Evolutionary conservation across 2,113 vertebrate species (phyloP).

Genomic region (Nematolebias whitei): DNA sequence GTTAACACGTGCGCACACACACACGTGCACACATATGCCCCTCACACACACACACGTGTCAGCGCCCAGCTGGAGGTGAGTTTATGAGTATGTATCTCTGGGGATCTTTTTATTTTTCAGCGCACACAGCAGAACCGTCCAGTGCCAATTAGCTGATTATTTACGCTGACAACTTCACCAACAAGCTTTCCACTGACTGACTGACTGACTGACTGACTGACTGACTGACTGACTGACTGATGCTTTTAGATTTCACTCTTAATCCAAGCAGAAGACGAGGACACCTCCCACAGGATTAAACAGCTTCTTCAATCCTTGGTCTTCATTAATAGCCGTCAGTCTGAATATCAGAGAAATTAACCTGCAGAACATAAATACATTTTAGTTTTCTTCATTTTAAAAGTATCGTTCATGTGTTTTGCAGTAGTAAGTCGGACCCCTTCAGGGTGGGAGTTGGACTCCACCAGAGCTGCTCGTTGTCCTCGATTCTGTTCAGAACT

Average conservation of each 20-base stretch:
- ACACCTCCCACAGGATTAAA: no score
- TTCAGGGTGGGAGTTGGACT: no score
- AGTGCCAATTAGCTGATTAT: slow-evolving; percentile 75
- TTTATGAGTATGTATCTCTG: slow-evolving; percentile 53
- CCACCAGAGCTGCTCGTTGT: no score
- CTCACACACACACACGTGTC: slow-evolving; percentile 20
- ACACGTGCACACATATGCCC: slow-evolving; percentile 5
- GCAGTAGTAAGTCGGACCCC: no score
- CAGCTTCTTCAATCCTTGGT: neutral
- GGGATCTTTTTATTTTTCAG: slow-evolving; percentile 79
- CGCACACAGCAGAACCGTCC: slow-evolving; percentile 71
- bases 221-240: slow-evolving; percentile 15
- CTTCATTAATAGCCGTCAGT: slow-evolving; percentile 16
- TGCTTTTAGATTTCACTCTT: no score
- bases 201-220: slow-evolving; percentile 32
- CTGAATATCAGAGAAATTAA: neutral
- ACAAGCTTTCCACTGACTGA: slow-evolving; percentile 32
- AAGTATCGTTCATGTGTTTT: no score
- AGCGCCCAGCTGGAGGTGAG: slow-evolving; percentile 47
- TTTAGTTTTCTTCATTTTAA: no score
- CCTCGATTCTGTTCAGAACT: no score
- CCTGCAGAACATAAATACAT: no score
- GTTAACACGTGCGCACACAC: slow-evolving; percentile 14
- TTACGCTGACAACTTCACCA: slow-evolving; percentile 62
- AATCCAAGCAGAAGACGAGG: no score